Evolutionary conservation across 2,797 vertebrate species (phyloP).

Genomic region (Champsocephalus esox): DNA sequence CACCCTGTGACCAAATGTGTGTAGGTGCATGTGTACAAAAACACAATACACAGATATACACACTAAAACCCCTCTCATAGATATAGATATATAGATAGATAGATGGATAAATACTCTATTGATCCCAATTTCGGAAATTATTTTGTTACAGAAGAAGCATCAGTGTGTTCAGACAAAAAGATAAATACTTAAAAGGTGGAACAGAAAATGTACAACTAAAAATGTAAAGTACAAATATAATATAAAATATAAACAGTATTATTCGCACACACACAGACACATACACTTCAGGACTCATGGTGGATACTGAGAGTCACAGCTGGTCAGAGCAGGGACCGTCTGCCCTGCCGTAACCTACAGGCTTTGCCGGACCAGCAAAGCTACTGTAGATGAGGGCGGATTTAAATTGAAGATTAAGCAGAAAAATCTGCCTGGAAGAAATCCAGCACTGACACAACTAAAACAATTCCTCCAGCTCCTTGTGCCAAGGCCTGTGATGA

Average conservation of each 20-base stretch:
- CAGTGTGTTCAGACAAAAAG: too few relatives aligned
- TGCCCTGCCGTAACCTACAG: constrained; percentile 48
- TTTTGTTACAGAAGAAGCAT: too few relatives aligned
- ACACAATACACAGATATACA: not conserved
- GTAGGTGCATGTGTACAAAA: not conserved
- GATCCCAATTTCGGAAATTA: too few relatives aligned
- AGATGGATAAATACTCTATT: not conserved
- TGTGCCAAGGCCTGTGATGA: constrained; percentile 34
- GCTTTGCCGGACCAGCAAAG: constrained; percentile 65
- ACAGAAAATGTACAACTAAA: too few relatives aligned
- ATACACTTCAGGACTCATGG: constrained; percentile 46
- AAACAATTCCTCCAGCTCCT: constrained; percentile 47
- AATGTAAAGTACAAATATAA: too few relatives aligned
- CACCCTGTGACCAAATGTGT: not conserved
- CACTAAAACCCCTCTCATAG: constrained; percentile 10
- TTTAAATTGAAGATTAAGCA: constrained; percentile 80
- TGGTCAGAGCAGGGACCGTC: constrained; percentile 61
- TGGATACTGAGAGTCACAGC: constrained; percentile 69
- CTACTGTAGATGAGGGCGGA: constrained; percentile 68
- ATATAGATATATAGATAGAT: not conserved
- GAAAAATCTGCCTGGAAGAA: constrained; percentile 75
- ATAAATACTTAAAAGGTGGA: too few relatives aligned
- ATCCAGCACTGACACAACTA: constrained; percentile 59
- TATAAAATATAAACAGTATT: too few relatives aligned
- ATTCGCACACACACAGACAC: not conserved